These are phyloP conservation scores for Rhodeus uyekii DNA, from an alignment of 2,797 vertebrate species.

Conservation along the genomic window DNA sequence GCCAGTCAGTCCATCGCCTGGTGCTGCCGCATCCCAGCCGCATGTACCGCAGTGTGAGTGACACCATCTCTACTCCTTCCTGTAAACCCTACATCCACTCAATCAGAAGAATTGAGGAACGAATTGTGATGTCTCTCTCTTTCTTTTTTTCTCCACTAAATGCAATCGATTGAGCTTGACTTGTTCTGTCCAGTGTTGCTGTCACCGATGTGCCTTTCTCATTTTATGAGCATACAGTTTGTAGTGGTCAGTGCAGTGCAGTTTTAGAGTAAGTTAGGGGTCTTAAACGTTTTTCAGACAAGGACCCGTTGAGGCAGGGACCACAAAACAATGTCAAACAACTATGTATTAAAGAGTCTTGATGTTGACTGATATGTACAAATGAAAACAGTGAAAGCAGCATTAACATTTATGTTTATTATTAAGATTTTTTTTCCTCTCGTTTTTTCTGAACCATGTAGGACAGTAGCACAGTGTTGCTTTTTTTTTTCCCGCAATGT, in stretches of 20 bases:
- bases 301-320: neutral
- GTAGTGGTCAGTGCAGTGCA: neutral
- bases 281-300: neutral
- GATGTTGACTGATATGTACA: too few species aligned
- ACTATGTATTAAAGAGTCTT: neutral
- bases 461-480: too few species aligned
- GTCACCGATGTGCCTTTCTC: neutral
- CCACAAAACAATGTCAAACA: neutral
- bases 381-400: too few species aligned
- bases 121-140: neutral
- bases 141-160: neutral
- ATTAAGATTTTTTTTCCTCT: too few species aligned
- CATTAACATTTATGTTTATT: too few species aligned
- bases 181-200: neutral
- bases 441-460: too few species aligned
- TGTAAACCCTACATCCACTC: neutral
- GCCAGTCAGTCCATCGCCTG: constrained; percentile 87
- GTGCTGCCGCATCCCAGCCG: constrained; percentile 87
- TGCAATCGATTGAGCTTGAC: neutral
- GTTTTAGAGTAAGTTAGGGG: neutral
- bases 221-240: neutral
- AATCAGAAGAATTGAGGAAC: neutral
- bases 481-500: too few species aligned
- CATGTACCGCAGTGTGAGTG: constrained; percentile 91
- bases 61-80: neutral